Conservation (phyloP, 37 sponge, comb jelly and placozoan species). For the Beroe forskalii region DNA sequence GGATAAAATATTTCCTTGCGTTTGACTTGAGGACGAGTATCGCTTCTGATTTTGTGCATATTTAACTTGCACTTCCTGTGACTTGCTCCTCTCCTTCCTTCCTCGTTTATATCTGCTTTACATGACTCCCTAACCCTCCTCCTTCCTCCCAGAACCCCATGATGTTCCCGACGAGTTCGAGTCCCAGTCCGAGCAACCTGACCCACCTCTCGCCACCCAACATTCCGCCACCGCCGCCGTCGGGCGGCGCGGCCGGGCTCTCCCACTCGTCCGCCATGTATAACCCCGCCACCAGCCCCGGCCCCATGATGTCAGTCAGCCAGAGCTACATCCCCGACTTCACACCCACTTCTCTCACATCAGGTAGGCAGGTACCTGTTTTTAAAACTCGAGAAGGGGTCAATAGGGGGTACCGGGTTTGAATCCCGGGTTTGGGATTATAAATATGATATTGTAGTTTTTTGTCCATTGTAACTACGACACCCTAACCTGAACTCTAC, state of each 20-base stretch:
- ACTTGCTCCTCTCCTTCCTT: background rate
- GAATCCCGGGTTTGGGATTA: no score
- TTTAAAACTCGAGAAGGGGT: no score
- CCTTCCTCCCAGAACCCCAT: conserved; percentile 7
- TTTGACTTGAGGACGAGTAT: no score
- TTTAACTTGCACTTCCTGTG: no score
- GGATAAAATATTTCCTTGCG: background rate
- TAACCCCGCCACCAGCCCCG: conserved; percentile 30
- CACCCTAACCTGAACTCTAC: no score
- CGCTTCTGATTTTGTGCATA: no score
- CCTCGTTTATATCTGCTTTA: background rate
- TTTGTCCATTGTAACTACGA: no score
- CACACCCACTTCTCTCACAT: conserved; percentile 12
- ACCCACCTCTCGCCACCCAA: conserved; percentile 49
- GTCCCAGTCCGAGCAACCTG: conserved; percentile 35
- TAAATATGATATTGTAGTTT: no score
- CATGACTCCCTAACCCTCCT: background rate
- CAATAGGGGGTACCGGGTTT: no score
- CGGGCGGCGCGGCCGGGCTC: background rate
- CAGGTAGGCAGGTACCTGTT: no score
- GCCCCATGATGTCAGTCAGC: background rate
- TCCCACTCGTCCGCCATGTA: conserved; percentile 34
- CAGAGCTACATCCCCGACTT: conserved; percentile 62
- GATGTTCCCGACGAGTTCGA: conserved; percentile 61
- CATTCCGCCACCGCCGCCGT: background rate